These are phyloP conservation scores for Caenorhabditis sp. DNA, from an alignment of 2,888 invertebrate genomes.

Conservation along the genomic window DNA sequence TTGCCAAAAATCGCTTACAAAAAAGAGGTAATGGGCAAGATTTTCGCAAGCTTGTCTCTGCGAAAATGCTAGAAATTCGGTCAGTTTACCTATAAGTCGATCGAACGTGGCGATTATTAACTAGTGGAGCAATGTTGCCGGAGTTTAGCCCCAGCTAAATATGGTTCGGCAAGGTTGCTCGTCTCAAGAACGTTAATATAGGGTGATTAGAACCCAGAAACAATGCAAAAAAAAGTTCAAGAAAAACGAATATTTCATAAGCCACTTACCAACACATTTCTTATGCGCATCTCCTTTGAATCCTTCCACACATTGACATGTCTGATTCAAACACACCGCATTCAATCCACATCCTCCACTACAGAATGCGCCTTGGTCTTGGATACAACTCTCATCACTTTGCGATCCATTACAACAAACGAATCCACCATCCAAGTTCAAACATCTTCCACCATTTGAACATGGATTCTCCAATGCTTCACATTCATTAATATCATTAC, in stretches of 20 bases:
- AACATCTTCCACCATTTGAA: slow-evolving; percentile 53
- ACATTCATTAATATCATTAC: slow-evolving; percentile 70
- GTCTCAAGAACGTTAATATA: too few relatives aligned
- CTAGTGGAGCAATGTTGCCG: too few relatives aligned
- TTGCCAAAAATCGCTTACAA: too few relatives aligned
- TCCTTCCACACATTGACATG: slow-evolving; percentile 86
- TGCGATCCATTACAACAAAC: slow-evolving; percentile 71
- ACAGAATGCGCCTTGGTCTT: slow-evolving; percentile 65
- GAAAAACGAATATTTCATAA: slow-evolving; percentile 1
- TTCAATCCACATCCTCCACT: slow-evolving; percentile 65
- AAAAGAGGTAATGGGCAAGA: too few relatives aligned
- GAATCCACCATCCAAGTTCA: slow-evolving; percentile 69
- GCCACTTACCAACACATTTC: slow-evolving; percentile 42
- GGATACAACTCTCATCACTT: slow-evolving; percentile 65
- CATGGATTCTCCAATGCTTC: slow-evolving; percentile 58
- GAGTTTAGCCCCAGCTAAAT: too few relatives aligned
- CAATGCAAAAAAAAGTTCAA: slow-evolving; percentile 11
- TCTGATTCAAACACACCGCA: slow-evolving; percentile 60
- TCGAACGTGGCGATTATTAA: too few relatives aligned
- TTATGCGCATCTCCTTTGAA: slow-evolving; percentile 81
- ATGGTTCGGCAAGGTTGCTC: too few relatives aligned
- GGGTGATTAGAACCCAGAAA: too few relatives aligned
- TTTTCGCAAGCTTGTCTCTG: too few relatives aligned
- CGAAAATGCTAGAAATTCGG: too few relatives aligned
- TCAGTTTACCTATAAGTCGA: too few relatives aligned